Evolutionary conservation across 2,797 vertebrate genomes (phyloP).

Genomic region (Tragelaphus oryx): DNA sequence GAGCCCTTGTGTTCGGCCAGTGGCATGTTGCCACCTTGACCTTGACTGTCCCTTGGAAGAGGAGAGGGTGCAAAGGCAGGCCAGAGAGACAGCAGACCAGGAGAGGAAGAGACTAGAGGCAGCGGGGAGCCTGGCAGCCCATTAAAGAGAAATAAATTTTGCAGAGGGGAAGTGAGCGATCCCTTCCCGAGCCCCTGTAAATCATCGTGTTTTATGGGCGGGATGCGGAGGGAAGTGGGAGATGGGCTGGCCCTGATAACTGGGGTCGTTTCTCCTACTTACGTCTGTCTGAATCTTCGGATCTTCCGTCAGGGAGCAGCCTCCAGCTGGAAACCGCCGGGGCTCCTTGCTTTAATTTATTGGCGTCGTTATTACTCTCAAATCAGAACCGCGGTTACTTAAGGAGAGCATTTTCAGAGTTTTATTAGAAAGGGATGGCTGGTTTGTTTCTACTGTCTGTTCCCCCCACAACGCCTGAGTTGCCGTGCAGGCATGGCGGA

Average conservation of each 20-base stretch:
- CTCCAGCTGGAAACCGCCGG: background rate
- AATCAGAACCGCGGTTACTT: background rate
- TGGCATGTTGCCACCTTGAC: background rate
- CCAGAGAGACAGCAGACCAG: background rate
- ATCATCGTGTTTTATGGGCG: slow-evolving; percentile 67
- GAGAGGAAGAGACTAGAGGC: background rate
- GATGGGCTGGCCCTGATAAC: slow-evolving; percentile 36
- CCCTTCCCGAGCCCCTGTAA: slow-evolving; percentile 56
- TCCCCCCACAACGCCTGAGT: fast-evolving
- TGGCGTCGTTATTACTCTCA: background rate
- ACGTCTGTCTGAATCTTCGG: slow-evolving; percentile 22
- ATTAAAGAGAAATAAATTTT: slow-evolving; percentile 52
- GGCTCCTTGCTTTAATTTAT: slow-evolving; percentile 41
- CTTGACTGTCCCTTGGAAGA: background rate
- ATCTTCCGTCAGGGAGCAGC: background rate
- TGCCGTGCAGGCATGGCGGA: fast-evolving
- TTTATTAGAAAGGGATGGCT: slow-evolving; percentile 11
- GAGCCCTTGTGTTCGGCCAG: background rate
- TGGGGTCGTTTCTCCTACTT: slow-evolving; percentile 42
- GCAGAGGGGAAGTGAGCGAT: slow-evolving; percentile 30
- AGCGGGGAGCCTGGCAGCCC: background rate
- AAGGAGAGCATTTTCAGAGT: background rate
- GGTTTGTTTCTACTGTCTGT: background rate
- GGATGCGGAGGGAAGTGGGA: slow-evolving; percentile 22
- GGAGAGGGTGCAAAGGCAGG: background rate